Percentiles rank a stretch among this genome's conserved stretches.
phyloP scores from a whole-genome alignment of 2,797 vertebrate species.

The Neostethus bicornis region DNA sequence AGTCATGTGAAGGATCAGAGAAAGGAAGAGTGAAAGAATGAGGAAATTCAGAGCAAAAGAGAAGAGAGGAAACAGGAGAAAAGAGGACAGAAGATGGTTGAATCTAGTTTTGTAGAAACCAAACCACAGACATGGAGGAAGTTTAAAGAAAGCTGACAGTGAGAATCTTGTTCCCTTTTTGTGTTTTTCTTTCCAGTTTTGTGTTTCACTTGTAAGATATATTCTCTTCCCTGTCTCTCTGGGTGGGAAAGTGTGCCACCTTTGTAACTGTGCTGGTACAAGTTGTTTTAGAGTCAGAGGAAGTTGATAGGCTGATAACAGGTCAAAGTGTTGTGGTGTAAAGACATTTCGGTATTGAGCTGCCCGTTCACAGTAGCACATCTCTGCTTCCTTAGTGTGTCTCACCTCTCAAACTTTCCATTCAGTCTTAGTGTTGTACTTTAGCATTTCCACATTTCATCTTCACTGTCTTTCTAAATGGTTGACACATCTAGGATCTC shows the following conservation, averaged over 20 bases:
- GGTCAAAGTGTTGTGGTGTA: slow-evolving; percentile 45
- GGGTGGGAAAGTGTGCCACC: slow-evolving; percentile 50
- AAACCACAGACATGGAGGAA: slow-evolving; percentile 32
- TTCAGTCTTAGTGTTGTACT: slow-evolving; percentile 23
- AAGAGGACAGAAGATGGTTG: slow-evolving; percentile 6
- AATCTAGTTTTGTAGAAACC: slow-evolving; percentile 30
- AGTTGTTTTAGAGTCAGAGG: slow-evolving; percentile 57
- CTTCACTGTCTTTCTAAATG: slow-evolving; percentile 42
- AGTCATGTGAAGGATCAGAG: slow-evolving; percentile 45
- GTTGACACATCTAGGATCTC: slow-evolving; percentile 47
- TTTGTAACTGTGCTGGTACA: slow-evolving; percentile 57
- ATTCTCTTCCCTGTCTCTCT: slow-evolving; percentile 20
- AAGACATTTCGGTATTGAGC: slow-evolving; percentile 49
- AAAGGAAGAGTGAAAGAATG: slow-evolving; percentile 5
- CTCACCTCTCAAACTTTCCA: slow-evolving; percentile 25
- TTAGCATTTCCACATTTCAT: background rate
- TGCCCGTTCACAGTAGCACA: slow-evolving; percentile 40
- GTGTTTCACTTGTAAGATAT: slow-evolving; percentile 35
- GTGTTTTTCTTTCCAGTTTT: slow-evolving; percentile 26
- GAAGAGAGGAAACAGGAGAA: background rate
- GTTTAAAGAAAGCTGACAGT: slow-evolving; percentile 44
- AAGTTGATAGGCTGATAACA: slow-evolving; percentile 65
- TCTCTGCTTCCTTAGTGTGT: slow-evolving; percentile 17
- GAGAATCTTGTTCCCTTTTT: slow-evolving; percentile 32
- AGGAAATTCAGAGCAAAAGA: slow-evolving; percentile 6